phyloP scores from a whole-genome alignment of 1,140 invertebrate species.

The Hermetia illucens region DNA sequence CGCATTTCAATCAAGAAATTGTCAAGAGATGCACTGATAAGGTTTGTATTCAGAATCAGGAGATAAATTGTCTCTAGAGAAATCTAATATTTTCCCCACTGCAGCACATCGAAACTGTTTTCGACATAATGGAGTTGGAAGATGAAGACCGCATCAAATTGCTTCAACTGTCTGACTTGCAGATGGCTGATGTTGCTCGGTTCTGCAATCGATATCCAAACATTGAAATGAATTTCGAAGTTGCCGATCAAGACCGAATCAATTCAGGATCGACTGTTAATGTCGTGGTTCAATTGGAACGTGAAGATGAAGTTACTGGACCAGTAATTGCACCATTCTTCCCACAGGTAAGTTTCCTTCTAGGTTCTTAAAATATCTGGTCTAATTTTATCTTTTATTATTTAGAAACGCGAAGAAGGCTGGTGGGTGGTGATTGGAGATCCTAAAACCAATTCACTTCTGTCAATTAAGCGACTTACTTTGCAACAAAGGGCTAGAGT shows the following conservation, averaged over 20 bases:
- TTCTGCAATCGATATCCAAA: constrained; percentile 99
- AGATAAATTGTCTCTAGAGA: background rate
- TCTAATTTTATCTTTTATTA: constrained; percentile 9
- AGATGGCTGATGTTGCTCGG: constrained; percentile 94
- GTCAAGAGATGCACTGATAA: constrained; percentile 86
- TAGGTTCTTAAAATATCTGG: constrained; percentile 4
- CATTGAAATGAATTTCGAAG: constrained; percentile 91
- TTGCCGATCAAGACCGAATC: constrained; percentile 67
- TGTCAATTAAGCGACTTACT: constrained; percentile 92
- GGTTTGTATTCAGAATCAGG: constrained; percentile 9
- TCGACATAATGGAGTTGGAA: constrained; percentile 97
- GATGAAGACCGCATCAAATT: constrained; percentile 82
- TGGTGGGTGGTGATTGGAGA: constrained; percentile 99
- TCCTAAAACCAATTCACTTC: constrained; percentile 80
- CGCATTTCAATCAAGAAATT: constrained; percentile 84
- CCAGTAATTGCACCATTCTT: constrained; percentile 97
- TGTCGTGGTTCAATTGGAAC: constrained; percentile 82
- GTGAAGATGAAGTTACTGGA: constrained; percentile 93
- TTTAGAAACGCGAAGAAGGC: constrained; percentile 91
- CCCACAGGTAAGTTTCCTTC: constrained; percentile 55
- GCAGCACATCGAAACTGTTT: constrained; percentile 81
- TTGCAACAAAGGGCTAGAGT: constrained; percentile 89
- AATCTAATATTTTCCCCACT: background rate
- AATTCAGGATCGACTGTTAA: constrained; percentile 69
- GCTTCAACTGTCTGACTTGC: constrained; percentile 64